These are phyloP conservation scores for Buathra laborator DNA, from an alignment of 2,888 invertebrate genomes.

Conservation along the genomic window DNA sequence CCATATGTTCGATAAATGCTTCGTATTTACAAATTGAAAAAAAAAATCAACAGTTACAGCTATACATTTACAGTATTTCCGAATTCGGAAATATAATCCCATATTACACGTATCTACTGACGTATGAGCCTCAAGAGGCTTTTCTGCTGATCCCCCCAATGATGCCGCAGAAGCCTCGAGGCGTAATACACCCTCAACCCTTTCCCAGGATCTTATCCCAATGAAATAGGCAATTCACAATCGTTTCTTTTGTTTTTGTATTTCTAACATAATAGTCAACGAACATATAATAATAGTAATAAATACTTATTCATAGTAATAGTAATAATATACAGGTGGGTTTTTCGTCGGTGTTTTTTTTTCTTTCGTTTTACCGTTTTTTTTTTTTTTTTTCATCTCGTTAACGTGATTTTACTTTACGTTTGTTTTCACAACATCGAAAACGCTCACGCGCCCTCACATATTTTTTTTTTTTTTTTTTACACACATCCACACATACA, in stretches of 20 bases:
- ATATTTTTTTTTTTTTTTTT: constrained; percentile 5
- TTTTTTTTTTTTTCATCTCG: constrained; percentile 34
- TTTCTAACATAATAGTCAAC: constrained; percentile 82
- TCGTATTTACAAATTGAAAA: too few relatives aligned
- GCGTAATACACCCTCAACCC: constrained; percentile 22
- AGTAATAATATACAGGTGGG: constrained; percentile 77
- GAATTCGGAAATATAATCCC: background rate
- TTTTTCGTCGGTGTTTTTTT: constrained; percentile 63
- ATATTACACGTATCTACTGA: background rate
- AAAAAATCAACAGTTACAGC: background rate
- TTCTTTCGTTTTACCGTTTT: constrained; percentile 54
- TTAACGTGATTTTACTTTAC: constrained; percentile 48
- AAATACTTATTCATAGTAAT: constrained; percentile 74
- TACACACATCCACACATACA: constrained; percentile 37
- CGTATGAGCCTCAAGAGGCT: background rate
- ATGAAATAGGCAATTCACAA: constrained; percentile 10
- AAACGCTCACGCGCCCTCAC: constrained; percentile 65
- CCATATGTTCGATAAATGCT: too few relatives aligned
- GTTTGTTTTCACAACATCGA: constrained; percentile 71
- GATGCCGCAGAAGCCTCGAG: constrained; percentile 6
- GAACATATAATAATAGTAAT: constrained; percentile 80
- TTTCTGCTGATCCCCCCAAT: background rate
- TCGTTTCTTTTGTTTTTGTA: constrained; percentile 72
- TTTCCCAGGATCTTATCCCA: constrained; percentile 4
- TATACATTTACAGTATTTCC: background rate